Conservation (phyloP, 2,888 invertebrate genomes). For the Epistrophe eligans region DNA sequence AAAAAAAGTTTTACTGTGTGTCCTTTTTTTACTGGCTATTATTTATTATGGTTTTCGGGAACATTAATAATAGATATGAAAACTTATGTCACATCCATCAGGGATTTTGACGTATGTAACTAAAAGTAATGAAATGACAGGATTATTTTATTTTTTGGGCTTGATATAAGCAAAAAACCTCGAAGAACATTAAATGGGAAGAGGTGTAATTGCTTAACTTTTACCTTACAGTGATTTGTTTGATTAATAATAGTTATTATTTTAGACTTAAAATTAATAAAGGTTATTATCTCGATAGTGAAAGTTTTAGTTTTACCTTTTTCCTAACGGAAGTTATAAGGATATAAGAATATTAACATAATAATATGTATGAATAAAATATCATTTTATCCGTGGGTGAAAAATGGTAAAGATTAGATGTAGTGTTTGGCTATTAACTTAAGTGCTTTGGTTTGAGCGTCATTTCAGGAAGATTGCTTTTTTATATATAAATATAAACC, state of each 20-base stretch:
- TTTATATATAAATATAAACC: too few species aligned
- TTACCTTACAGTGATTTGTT: background rate
- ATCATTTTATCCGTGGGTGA: too few species aligned
- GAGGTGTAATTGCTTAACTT: background rate
- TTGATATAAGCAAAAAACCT: background rate
- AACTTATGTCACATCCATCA: slow-evolving; percentile 74
- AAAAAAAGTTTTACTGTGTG: background rate
- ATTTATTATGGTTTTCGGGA: slow-evolving; percentile 21
- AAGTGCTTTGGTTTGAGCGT: too few species aligned
- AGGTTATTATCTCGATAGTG: background rate
- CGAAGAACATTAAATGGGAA: background rate
- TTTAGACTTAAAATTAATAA: background rate
- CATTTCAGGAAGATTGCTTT: too few species aligned
- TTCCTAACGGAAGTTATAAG: background rate
- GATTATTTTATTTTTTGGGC: slow-evolving; percentile 36
- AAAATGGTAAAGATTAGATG: too few species aligned
- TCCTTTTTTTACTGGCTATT: slow-evolving; percentile 12
- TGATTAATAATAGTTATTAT: slow-evolving; percentile 4
- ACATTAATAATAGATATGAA: slow-evolving; percentile 72
- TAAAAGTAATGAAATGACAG: slow-evolving; percentile 68
- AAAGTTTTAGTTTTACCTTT: background rate
- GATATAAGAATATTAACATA: background rate
- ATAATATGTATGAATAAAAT: too few species aligned
- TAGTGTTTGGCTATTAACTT: too few species aligned
- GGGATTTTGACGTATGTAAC: slow-evolving; percentile 62